Conservation (phyloP, 1,140 invertebrate species). For the Penaeus japonicus region DNA sequence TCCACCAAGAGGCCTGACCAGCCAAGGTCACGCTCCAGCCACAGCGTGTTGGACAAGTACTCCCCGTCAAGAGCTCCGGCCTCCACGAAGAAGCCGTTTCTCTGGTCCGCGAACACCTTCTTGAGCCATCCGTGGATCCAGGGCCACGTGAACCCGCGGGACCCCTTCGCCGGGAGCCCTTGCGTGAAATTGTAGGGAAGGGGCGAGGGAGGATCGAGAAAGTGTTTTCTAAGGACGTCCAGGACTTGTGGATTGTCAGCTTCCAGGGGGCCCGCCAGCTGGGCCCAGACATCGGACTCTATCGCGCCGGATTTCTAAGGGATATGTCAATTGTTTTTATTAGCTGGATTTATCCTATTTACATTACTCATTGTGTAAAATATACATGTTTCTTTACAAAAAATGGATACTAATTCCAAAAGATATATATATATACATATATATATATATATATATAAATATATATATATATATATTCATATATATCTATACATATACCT, state of each 20-base stretch:
- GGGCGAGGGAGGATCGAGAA: neutral
- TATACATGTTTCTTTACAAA: too few species aligned
- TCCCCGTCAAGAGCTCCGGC: slow-evolving; percentile 70
- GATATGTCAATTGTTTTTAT: too few species aligned
- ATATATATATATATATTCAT: too few species aligned
- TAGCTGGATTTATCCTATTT: too few species aligned
- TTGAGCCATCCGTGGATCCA: neutral
- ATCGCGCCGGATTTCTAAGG: too few species aligned
- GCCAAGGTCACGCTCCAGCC: slow-evolving; percentile 72
- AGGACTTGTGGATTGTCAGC: neutral
- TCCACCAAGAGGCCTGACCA: slow-evolving; percentile 78
- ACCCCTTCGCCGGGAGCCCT: neutral
- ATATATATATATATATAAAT: too few species aligned
- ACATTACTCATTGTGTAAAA: too few species aligned
- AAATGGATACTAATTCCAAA: too few species aligned
- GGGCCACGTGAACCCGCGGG: neutral
- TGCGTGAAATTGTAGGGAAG: slow-evolving; percentile 19
- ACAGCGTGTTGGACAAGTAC: slow-evolving; percentile 72
- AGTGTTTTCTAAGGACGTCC: neutral
- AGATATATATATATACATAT: too few species aligned
- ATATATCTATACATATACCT: too few species aligned
- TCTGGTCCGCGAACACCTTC: neutral
- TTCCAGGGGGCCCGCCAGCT: neutral
- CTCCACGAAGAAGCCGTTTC: slow-evolving; percentile 70
- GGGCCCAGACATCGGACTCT: too few species aligned